Evolutionary conservation across 2,888 invertebrate genomes (phyloP), one percentile per base, ranked within the genome.

Genomic region (Acronicta leporina): DNA sequence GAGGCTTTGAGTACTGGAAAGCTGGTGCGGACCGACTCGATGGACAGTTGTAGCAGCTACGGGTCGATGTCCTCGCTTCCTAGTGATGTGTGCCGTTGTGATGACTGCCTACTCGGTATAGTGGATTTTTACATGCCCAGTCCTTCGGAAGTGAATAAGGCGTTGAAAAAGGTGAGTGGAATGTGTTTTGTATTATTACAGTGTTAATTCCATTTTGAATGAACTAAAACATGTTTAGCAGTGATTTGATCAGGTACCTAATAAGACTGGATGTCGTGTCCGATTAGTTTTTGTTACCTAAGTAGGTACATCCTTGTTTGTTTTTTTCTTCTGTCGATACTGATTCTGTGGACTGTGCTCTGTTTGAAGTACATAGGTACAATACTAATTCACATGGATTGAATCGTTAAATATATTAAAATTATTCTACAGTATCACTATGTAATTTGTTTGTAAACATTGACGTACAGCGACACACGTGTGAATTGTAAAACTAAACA

Each of bases 41-140:
- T 97, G 87, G 97, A 97, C 85, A 96, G 96, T 71, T 96, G 96
- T 76, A 96, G 97, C 86, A 97, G 97, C 56, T 94, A 96, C 58
- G 95, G 96, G 15, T 97, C 97, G 0, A 94, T 95, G 85, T 96
- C 96, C 60, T 97, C 97, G 8, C 80, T 96, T 69, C 94, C 96
- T 7, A 96, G 96, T 87, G 97, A 97, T 82, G 96, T 97, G 73
- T 97, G 97, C 88, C 95, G 96, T 66, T 98, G 97, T 86, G 97
- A 97, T 85, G 97, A 98, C 88, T 97, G 97, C 80, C 91, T 97
- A 65, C 94, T 97, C 73, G 97, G 97, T 6, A 97, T 97, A 72
- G 97, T 96, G 73, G 97, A 97, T 92, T 95, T 96, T 74, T 97
- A 97, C 85, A 94, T 95, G 82, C 94, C 94, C 45, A 90, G 85